A percentile compares a stretch with the other conserved stretches of the same genome.
These are phyloP conservation scores for Hoplodrina ambigua DNA, from an alignment of 2,888 invertebrate genomes.

Conservation along the genomic window DNA sequence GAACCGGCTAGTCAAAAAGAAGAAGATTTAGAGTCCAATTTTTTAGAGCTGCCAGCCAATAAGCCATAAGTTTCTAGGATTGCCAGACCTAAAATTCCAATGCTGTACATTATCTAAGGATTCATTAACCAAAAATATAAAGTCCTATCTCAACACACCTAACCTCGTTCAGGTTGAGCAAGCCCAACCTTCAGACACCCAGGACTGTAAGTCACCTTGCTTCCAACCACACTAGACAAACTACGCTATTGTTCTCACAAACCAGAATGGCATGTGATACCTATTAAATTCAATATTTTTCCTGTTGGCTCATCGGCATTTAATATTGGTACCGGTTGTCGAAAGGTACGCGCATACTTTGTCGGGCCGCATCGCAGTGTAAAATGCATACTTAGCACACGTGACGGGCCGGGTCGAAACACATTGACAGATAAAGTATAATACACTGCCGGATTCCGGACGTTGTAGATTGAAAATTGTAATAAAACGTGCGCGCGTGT, in stretches of 20 bases:
- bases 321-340: background rate
- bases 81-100: background rate
- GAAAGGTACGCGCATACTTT: no score
- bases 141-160: conserved; percentile 19
- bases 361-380: no score
- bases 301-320: conserved; percentile 30
- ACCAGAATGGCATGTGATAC: conserved; percentile 18
- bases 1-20: no score
- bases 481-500: no score
- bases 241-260: conserved; percentile 43
- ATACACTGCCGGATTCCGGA: no score
- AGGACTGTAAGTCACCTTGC: conserved; percentile 33
- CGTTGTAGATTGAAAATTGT: no score
- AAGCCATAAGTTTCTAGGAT: background rate
- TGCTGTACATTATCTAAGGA: background rate
- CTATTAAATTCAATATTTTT: conserved; percentile 38
- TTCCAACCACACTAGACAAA: conserved; percentile 6
- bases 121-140: conserved; percentile 20
- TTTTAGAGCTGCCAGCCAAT: background rate
- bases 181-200: conserved; percentile 42
- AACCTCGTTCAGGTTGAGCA: conserved; percentile 32
- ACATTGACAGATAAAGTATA: no score
- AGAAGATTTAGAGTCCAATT: background rate
- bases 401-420: no score
- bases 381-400: no score